phyloP scores from a whole-genome alignment of 2,888 invertebrate genomes.

The Imbricaverruca yamaguchii region DNA sequence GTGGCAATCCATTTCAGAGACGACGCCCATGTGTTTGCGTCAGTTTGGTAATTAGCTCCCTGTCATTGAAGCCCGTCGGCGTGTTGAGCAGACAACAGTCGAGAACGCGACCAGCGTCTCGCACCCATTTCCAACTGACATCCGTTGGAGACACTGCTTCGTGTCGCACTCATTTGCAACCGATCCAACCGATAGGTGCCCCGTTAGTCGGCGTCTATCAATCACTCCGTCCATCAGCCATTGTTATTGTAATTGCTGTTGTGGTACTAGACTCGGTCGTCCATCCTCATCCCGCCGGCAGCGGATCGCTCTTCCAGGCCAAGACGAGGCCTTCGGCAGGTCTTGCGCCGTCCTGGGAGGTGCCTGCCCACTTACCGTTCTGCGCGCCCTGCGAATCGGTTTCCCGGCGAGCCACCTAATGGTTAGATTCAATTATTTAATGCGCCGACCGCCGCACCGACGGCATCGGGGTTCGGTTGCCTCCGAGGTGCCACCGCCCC shows the following conservation, averaged over 20 bases:
- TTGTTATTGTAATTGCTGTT: background rate
- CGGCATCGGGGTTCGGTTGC: background rate
- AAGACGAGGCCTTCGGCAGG: background rate
- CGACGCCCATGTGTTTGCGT: too few relatives aligned
- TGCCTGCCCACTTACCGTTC: background rate
- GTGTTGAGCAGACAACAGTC: background rate
- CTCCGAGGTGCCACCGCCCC: background rate
- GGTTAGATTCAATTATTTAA: too few relatives aligned
- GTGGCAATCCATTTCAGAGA: too few relatives aligned
- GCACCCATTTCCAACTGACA: too few relatives aligned
- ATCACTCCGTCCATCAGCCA: background rate
- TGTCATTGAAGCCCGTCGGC: background rate
- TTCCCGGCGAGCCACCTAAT: too few relatives aligned
- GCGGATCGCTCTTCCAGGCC: background rate
- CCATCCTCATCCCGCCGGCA: background rate
- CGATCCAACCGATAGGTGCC: background rate
- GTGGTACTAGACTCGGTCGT: too few relatives aligned
- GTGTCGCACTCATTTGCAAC: background rate
- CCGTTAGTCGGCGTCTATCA: background rate
- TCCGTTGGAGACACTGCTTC: too few relatives aligned
- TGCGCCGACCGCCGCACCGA: too few relatives aligned
- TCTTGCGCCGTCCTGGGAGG: background rate
- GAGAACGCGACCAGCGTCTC: too few relatives aligned
- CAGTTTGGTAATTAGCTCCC: too few relatives aligned
- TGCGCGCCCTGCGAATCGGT: background rate